Base-by-base conservation (phyloP, 30 jellyfish, hydroid and myxozoan species). In the Cassiopea xamachana region DNA sequence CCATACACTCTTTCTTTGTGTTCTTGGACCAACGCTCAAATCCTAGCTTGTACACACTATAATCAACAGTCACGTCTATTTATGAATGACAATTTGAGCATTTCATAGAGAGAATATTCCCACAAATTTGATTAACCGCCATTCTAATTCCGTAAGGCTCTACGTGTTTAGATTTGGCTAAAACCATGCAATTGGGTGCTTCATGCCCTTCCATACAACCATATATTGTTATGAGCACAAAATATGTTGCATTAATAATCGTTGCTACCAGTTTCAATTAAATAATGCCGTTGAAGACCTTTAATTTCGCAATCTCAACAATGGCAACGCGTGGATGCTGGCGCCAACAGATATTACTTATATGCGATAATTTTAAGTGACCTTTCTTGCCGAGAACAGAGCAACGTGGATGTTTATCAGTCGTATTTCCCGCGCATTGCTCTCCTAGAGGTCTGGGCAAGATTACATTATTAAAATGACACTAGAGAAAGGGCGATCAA, bases 241-340 rank as follows among this genome's bases (percentile, higher is more conserved):
- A n/a, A n/a, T n/a, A n/a, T n/a, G n/a, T n/a, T n/a, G n/a, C n/a
- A n/a, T n/a, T n/a, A n/a, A n/a, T n/a, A n/a, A n/a, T n/a, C 43
- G 10, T 17, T 8, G 74, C 19, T 62, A 62, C 4, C 7, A 62
- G 74, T 62, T 62, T 62, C 43, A 62, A 62, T 62, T 62, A 62
- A 3, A 62, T 75, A 75, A 75, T 75, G 45, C 69, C 69, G n/a
- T 3, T 48, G 75, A 70, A 64, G 46, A 18, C 49, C 73, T 76
- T 77, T 68, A 59, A 79, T 69, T 87, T 60, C 39, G 44, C 46
- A 43, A 47, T n/a, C 62, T 45, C 7, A 77, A 87, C 94, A 87
- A 87, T 60, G 43, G 94, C 47, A 77, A 77, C 94, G 94, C 94
- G 94, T 87, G 94, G 80, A 7, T 48, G n/a, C 8, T 77, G 94